Percentiles rank a stretch among this genome's conserved stretches.
Evolutionary conservation across 1,140 invertebrate species (phyloP).

Genomic region (Meloidogyne floridensis): DNA sequence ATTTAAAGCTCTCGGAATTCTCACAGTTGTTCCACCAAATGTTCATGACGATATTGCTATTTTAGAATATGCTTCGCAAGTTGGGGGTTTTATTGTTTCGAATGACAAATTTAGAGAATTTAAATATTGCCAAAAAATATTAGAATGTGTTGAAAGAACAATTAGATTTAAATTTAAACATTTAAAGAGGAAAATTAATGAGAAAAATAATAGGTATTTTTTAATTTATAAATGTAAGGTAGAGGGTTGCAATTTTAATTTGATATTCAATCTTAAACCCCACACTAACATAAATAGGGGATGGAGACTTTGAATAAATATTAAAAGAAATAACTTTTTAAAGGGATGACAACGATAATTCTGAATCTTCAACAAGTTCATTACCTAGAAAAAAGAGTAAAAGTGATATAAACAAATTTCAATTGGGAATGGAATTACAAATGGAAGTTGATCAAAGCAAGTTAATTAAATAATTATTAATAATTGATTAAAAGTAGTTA

Average conservation of each 20-base stretch:
- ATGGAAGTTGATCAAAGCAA: not conserved
- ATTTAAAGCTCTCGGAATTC: constrained; percentile 14
- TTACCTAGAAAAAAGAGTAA: not conserved
- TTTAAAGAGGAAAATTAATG: not conserved
- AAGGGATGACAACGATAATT: too few species aligned
- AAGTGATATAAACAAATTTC: not conserved
- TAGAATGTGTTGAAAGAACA: not conserved
- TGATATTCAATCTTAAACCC: too few species aligned
- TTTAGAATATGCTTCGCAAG: constrained; percentile 24
- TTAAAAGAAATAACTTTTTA: too few species aligned
- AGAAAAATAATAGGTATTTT: constrained; percentile 5
- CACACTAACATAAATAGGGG: too few species aligned
- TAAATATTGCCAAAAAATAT: constrained; percentile 2
- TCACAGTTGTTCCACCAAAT: constrained; percentile 6
- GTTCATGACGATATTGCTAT: constrained; percentile 33
- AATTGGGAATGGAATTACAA: constrained; percentile 5
- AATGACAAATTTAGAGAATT: constrained; percentile 34
- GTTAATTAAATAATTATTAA: not conserved
- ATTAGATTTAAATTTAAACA: not conserved
- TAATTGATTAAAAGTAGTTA: too few species aligned
- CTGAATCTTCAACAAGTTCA: not conserved
- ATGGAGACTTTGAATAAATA: too few species aligned
- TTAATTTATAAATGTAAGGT: not conserved
- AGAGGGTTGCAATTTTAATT: too few species aligned
- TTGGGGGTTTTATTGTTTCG: constrained; percentile 34